A percentile compares a stretch with the other conserved stretches of the same genome.
Evolutionary conservation across 2,113 vertebrate genomes (phyloP).

Genomic region (Zosterops pallidus): DNA sequence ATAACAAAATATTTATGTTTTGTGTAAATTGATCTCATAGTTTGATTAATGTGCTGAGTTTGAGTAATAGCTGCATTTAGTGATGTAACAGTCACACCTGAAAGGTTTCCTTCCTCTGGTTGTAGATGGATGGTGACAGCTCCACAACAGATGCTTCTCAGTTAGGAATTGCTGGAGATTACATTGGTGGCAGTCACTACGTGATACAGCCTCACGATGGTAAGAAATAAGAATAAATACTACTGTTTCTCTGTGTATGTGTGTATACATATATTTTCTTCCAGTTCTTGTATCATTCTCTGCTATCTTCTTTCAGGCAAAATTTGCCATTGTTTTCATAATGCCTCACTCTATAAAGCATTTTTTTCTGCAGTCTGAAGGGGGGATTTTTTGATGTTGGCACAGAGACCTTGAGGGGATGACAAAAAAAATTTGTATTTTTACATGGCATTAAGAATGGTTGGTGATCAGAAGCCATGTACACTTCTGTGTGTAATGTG

Average conservation of each 20-base stretch:
- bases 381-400: not conserved
- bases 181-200: conserved; percentile 91
- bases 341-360: not conserved
- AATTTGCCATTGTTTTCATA: not conserved
- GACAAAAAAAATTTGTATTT: not conserved
- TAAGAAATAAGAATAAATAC: conserved; percentile 63
- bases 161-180: conserved; percentile 93
- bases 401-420: not conserved
- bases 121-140: conserved; percentile 94
- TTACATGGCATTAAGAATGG: not conserved
- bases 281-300: not conserved
- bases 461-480: not conserved
- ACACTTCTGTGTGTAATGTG: not conserved
- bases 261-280: not conserved
- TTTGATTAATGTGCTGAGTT: not conserved
- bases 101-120: conserved; percentile 10
- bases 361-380: not conserved
- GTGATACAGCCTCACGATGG: conserved; percentile 96
- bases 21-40: not conserved
- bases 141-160: conserved; percentile 96
- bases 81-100: not conserved
- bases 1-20: not conserved
- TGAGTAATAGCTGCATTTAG: not conserved
- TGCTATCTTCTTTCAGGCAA: not conserved
- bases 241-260: not conserved